Evolutionary conservation across 2,888 invertebrate species (phyloP).

Genomic region (Ferrisia virgata): DNA sequence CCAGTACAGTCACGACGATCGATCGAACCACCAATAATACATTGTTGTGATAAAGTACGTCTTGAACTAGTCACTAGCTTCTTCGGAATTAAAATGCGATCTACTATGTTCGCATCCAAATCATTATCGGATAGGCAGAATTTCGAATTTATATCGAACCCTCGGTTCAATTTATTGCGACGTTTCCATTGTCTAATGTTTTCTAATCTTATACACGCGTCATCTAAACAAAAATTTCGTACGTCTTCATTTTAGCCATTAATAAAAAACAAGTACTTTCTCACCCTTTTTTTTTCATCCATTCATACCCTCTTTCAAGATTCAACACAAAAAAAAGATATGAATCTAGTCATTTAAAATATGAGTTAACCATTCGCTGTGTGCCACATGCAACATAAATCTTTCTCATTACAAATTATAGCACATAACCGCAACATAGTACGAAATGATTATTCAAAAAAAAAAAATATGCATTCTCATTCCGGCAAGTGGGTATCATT

Average conservation of each 20-base stretch:
- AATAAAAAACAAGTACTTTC: neutral
- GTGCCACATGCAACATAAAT: slow-evolving; percentile 22
- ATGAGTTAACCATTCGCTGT: slow-evolving; percentile 15
- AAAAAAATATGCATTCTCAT: slow-evolving; percentile 29
- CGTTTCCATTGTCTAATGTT: neutral
- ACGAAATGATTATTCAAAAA: neutral
- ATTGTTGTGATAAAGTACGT: neutral
- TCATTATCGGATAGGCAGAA: neutral
- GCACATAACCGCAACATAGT: neutral
- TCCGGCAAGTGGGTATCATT: neutral
- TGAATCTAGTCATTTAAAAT: neutral
- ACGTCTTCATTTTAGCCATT: neutral
- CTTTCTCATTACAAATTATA: neutral
- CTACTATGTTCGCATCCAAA: neutral
- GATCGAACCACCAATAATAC: neutral
- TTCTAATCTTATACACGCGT: neutral
- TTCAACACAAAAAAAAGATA: neutral
- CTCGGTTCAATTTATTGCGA: neutral
- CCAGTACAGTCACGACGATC: neutral
- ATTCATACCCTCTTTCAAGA: neutral
- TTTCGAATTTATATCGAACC: slow-evolving; percentile 1
- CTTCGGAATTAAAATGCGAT: neutral
- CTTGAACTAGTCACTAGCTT: neutral
- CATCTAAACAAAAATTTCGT: neutral
- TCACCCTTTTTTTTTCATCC: neutral